phyloP scores from a whole-genome alignment of 2,888 invertebrate species.

The Scaptomyza polygonia region DNA sequence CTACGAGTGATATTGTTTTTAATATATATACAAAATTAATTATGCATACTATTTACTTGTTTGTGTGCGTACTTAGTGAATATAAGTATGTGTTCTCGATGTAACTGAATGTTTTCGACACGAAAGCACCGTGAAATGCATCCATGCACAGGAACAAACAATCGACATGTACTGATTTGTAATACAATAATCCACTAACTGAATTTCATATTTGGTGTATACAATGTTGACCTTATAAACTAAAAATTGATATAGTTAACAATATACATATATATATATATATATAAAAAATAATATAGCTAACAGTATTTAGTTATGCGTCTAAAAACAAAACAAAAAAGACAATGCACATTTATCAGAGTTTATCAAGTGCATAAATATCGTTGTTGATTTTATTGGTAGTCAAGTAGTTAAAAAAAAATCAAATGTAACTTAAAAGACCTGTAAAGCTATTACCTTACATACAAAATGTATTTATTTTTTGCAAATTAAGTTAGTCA shows the following conservation, averaged over 20 bases:
- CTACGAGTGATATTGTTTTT: slow-evolving; percentile 47
- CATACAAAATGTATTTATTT: slow-evolving; percentile 61
- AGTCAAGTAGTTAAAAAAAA: slow-evolving; percentile 42
- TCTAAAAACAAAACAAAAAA: slow-evolving; percentile 37
- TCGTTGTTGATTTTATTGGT: slow-evolving; percentile 76
- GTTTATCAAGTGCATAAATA: slow-evolving; percentile 64
- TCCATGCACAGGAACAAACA: slow-evolving; percentile 55
- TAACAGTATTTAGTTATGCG: slow-evolving; percentile 67
- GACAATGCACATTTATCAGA: slow-evolving; percentile 60
- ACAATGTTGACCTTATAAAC: slow-evolving; percentile 71
- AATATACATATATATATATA: slow-evolving; percentile 28
- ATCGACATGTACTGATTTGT: slow-evolving; percentile 60
- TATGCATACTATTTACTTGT: slow-evolving; percentile 52
- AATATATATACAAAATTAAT: slow-evolving; percentile 51
- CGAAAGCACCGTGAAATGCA: slow-evolving; percentile 25
- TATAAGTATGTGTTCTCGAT: slow-evolving; percentile 46
- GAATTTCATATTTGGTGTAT: slow-evolving; percentile 54
- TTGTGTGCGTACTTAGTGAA: slow-evolving; percentile 32
- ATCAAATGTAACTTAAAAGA: slow-evolving; percentile 71
- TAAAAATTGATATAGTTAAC: slow-evolving; percentile 55
- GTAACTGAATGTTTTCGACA: slow-evolving; percentile 43
- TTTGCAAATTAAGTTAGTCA: slow-evolving; percentile 68
- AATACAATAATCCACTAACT: slow-evolving; percentile 59
- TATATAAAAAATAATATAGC: slow-evolving; percentile 32
- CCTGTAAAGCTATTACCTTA: slow-evolving; percentile 65